phyloP scores from a whole-genome alignment of 53 echinoderm and acorn worm genomes.

The Mesocentrotus franciscanus region DNA sequence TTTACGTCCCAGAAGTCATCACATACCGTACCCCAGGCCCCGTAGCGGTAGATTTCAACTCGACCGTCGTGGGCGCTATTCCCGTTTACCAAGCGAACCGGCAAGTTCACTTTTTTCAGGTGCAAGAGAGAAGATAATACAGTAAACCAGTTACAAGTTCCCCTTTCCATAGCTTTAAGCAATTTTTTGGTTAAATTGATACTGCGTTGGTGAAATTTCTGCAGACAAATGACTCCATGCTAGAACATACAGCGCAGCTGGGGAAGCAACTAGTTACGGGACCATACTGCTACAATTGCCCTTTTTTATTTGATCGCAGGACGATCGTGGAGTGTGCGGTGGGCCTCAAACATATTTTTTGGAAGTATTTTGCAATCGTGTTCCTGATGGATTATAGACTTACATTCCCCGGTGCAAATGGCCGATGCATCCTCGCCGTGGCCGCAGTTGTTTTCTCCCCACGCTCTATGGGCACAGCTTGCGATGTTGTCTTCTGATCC shows the following conservation, averaged over 20 bases:
- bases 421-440: neutral
- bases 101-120: neutral
- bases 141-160: too few species aligned
- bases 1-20: conserved; percentile 16
- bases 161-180: too few species aligned
- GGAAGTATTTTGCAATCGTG: too few species aligned
- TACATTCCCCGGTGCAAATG: neutral
- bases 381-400: neutral
- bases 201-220: too few species aligned
- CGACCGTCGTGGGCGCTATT: neutral
- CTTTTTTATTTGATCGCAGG: too few species aligned
- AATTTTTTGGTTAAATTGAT: too few species aligned
- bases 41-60: conserved; percentile 7
- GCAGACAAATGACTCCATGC: too few species aligned
- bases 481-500: neutral
- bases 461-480: neutral
- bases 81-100: neutral
- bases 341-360: too few species aligned
- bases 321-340: too few species aligned
- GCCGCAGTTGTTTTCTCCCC: neutral
- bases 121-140: neutral
- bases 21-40: conserved; percentile 2
- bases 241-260: too few species aligned
- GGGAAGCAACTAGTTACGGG: too few species aligned
- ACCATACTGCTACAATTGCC: too few species aligned